Base-by-base conservation (phyloP, 2,888 invertebrate genomes). In the Ectobius pallidus region DNA sequence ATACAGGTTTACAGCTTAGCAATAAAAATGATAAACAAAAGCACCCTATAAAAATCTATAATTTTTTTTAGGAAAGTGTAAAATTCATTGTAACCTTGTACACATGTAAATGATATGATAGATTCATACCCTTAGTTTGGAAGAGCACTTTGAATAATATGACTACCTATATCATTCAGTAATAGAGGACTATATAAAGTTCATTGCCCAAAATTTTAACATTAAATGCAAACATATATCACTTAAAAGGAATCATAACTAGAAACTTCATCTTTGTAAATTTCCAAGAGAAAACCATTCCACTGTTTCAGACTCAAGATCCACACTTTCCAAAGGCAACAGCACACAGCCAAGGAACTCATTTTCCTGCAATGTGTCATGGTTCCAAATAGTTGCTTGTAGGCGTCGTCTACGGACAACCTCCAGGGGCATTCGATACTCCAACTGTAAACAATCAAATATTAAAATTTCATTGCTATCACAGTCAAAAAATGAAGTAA, bases 331-430 rank as follows among this genome's bases (percentile, higher is more conserved):
- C 16, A 98, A 85, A 1, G 91, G 90, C 77, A 97, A 87, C 77
- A 92, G 90, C 72, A 95, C 92, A n/a, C 96, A 96, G 30, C 98
- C 98, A 11, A 97, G 86, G 82, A 97, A 94, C 84, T 95, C 94
- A 84, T 97, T 97, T 83, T 97, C 97, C 82, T 96, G 96, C 52
- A 97, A 84, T 0, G 94, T 90, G 82, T 97, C 97, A 83, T 96
- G 94, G 81, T 95, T 93, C 97, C 97, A 97, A 11, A 97, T 92
- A 0, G 97, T 95, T 0, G 96, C 96, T 82, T 96, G 95, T n/a
- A 98, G 84, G 11, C 88, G 88, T 63, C 94, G 87, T 77, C 86
- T 87, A 80, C 89, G 88, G 18, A 97, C 88, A 52, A 92, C 88
- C 65, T 95, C 94, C 76, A 94, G 80, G 0, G 94, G 90, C 85